Percentiles rank a stretch among this genome's conserved stretches.
These are phyloP conservation scores for Amphiduros pacificus DNA, from an alignment of 2,888 invertebrate genomes.

Conservation along the genomic window DNA sequence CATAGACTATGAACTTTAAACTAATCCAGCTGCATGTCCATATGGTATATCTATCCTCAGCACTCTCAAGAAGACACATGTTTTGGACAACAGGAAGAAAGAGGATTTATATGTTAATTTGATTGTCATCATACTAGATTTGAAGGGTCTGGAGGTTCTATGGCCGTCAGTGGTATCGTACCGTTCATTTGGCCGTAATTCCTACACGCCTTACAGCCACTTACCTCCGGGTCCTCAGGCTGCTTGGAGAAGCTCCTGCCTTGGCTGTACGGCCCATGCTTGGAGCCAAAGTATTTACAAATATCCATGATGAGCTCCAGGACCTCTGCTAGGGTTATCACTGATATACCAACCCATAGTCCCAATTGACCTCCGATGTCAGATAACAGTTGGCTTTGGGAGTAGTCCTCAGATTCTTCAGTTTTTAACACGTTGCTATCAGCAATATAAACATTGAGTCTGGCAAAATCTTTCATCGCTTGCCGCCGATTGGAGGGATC, in stretches of 20 bases:
- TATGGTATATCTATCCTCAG: too few species aligned
- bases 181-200: constrained; percentile 17
- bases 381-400: constrained; percentile 17
- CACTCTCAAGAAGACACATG: too few species aligned
- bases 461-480: constrained; percentile 22
- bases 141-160: constrained; percentile 5
- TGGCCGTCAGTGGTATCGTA: constrained; percentile 14
- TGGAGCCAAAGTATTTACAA: constrained; percentile 3
- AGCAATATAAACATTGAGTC: constrained; percentile 23
- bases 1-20: too few species aligned
- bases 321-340: constrained; percentile 22
- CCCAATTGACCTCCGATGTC: constrained; percentile 25
- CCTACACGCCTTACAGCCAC: constrained; percentile 2
- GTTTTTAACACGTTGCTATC: constrained; percentile 23
- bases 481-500: constrained; percentile 11
- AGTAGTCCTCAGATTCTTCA: constrained; percentile 20
- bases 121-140: constrained; percentile 17
- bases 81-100: too few species aligned
- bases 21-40: too few species aligned
- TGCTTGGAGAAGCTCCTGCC: constrained; percentile 11
- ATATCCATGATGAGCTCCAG: constrained; percentile 17
- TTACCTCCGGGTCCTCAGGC: constrained; percentile 6
- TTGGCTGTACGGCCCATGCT: constrained; percentile 10
- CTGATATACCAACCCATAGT: constrained; percentile 23
- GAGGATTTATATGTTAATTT: too few species aligned